Percentiles rank a stretch among this genome's conserved stretches.
These are phyloP conservation scores for Lithobates sylvaticus DNA, from an alignment of 2,797 vertebrate species.

Conservation along the genomic window DNA sequence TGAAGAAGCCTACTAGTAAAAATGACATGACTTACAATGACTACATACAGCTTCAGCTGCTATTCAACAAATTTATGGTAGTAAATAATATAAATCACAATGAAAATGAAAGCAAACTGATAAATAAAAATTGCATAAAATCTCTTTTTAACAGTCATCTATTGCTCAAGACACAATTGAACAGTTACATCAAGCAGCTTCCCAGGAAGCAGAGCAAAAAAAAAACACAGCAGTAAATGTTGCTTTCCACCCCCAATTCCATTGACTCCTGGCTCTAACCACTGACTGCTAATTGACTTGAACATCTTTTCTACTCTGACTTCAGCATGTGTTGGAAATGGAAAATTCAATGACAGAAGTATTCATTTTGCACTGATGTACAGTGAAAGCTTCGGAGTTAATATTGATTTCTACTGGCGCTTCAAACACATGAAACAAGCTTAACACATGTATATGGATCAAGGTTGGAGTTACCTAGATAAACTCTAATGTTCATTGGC, in stretches of 20 bases:
- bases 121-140: background rate
- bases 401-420: slow-evolving; percentile 47
- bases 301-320: slow-evolving; percentile 44
- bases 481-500: slow-evolving; percentile 35
- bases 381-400: slow-evolving; percentile 50
- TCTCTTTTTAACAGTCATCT: background rate
- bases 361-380: slow-evolving; percentile 55
- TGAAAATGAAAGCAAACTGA: background rate
- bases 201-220: background rate
- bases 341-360: slow-evolving; percentile 56
- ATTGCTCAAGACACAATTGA: background rate
- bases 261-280: slow-evolving; percentile 22
- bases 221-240: slow-evolving; percentile 3
- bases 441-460: slow-evolving; percentile 58
- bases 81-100: background rate
- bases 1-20: too few relatives aligned
- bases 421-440: slow-evolving; percentile 53
- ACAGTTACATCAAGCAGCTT: slow-evolving; percentile 7
- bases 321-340: slow-evolving; percentile 40
- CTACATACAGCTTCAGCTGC: too few relatives aligned
- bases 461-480: slow-evolving; percentile 19
- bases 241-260: slow-evolving; percentile 8
- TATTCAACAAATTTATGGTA: background rate
- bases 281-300: slow-evolving; percentile 53
- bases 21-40: too few relatives aligned